Evolutionary conservation across 30 jellyfish, hydroid and myxozoan genomes (phyloP).

Genomic region (Chironex yamaguchii): DNA sequence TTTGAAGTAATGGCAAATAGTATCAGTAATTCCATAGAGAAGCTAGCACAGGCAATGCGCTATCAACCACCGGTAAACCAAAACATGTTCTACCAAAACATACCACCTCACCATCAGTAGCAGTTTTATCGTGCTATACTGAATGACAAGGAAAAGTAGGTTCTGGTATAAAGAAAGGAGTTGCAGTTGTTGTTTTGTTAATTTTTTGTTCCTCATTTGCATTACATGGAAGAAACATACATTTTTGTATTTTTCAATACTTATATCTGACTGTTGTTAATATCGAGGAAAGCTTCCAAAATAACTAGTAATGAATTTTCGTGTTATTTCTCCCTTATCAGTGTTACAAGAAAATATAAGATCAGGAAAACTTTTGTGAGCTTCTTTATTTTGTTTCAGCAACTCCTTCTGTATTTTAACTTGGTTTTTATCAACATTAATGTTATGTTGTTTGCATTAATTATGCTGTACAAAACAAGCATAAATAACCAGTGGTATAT

Average conservation of each 20-base stretch:
- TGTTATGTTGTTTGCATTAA: slow-evolving; percentile 53
- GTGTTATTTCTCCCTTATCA: neutral
- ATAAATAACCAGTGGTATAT: slow-evolving; percentile 54
- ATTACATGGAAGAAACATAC: too few species aligned
- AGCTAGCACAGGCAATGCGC: slow-evolving; percentile 39
- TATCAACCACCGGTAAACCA: slow-evolving; percentile 33
- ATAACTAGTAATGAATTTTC: slow-evolving; percentile 1
- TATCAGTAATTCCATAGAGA: slow-evolving; percentile 23
- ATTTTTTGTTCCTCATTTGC: too few species aligned
- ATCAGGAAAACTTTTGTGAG: slow-evolving; percentile 8
- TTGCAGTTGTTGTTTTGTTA: too few species aligned
- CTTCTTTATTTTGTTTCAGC: neutral
- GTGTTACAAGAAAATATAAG: slow-evolving; percentile 10
- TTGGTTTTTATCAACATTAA: slow-evolving; percentile 1
- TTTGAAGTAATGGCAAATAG: slow-evolving; percentile 29
- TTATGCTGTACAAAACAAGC: slow-evolving; percentile 82
- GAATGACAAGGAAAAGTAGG: too few species aligned
- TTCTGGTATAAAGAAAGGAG: too few species aligned
- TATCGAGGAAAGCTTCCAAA: neutral
- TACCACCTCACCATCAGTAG: slow-evolving; percentile 37
- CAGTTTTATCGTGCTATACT: too few species aligned
- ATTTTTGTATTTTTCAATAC: too few species aligned
- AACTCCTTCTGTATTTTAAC: slow-evolving; percentile 10
- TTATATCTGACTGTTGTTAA: too few species aligned
- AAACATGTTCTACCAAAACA: slow-evolving; percentile 15